Evolutionary conservation across 2,888 invertebrate species (phyloP).

Genomic region (Calliphora vomitoria): DNA sequence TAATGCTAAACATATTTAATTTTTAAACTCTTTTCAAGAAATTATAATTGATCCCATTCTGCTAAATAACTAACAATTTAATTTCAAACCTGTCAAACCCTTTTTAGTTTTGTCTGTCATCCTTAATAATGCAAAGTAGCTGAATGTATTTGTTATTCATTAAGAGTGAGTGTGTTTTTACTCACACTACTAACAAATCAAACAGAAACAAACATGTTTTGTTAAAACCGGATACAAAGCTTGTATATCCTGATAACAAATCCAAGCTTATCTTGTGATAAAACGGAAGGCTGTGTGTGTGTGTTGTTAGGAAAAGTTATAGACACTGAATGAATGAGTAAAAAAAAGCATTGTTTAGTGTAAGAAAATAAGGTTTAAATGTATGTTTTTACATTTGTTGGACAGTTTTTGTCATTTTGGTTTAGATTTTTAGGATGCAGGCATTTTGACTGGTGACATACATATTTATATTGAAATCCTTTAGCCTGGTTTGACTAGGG

Average conservation of each 20-base stretch:
- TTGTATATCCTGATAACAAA: constrained; percentile 43
- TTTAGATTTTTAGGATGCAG: too few relatives aligned
- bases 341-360: too few relatives aligned
- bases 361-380: too few relatives aligned
- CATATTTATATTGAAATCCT: too few relatives aligned
- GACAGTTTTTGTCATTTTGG: too few relatives aligned
- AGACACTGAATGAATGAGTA: not conserved
- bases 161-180: too few relatives aligned
- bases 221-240: constrained; percentile 5
- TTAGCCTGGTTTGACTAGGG: too few relatives aligned
- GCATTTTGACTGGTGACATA: too few relatives aligned
- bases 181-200: not conserved
- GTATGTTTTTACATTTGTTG: too few relatives aligned
- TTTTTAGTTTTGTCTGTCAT: not conserved
- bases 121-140: not conserved
- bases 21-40: not conserved
- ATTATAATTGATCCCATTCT: not conserved
- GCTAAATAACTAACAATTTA: not conserved
- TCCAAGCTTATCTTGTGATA: constrained; percentile 30
- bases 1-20: not conserved
- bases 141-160: not conserved
- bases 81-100: constrained; percentile 30
- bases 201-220: not conserved
- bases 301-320: not conserved
- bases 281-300: constrained; percentile 19